Conservation (phyloP, 1,140 invertebrate species). For the Drosophila dunni region DNA sequence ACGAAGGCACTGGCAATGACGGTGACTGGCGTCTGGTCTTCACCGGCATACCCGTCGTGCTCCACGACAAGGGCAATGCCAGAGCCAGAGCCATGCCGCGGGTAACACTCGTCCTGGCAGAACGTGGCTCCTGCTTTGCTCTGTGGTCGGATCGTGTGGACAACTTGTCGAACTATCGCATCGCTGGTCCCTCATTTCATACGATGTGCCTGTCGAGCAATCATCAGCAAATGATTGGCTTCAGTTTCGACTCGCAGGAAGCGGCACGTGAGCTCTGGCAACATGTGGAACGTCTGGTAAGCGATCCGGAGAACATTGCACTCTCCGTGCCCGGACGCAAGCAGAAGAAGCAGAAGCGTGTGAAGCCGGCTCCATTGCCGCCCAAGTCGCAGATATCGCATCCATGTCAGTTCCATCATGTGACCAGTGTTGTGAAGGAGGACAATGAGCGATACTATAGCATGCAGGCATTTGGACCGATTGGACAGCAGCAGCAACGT, state of each 20-base stretch:
- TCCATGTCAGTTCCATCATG: constrained; percentile 94
- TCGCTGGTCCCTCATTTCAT: constrained; percentile 90
- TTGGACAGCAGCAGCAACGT: constrained; percentile 78
- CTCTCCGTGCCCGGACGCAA: constrained; percentile 89
- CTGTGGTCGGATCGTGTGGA: constrained; percentile 95
- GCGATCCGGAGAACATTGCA: constrained; percentile 92
- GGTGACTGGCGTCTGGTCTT: constrained; percentile 90
- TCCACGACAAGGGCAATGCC: constrained; percentile 91
- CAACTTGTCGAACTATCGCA: constrained; percentile 88
- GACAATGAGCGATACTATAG: constrained; percentile 89
- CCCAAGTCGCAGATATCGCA: constrained; percentile 93
- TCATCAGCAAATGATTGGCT: constrained; percentile 86
- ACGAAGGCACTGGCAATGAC: constrained; percentile 87
- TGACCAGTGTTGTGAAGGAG: constrained; percentile 91
- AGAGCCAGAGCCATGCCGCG: constrained; percentile 89
- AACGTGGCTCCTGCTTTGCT: constrained; percentile 93
- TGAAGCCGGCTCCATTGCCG: constrained; percentile 87
- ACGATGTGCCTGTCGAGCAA: constrained; percentile 91
- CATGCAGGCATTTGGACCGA: constrained; percentile 87
- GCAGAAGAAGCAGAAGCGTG: constrained; percentile 86
- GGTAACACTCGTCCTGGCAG: constrained; percentile 91
- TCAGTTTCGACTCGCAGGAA: constrained; percentile 91
- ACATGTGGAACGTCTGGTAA: constrained; percentile 89
- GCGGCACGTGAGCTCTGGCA: constrained; percentile 90
- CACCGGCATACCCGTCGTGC: constrained; percentile 92